A percentile compares a stretch with the other conserved stretches of the same genome.
Evolutionary conservation across 2,888 invertebrate genomes (phyloP).

Genomic region (Meloe dianella): DNA sequence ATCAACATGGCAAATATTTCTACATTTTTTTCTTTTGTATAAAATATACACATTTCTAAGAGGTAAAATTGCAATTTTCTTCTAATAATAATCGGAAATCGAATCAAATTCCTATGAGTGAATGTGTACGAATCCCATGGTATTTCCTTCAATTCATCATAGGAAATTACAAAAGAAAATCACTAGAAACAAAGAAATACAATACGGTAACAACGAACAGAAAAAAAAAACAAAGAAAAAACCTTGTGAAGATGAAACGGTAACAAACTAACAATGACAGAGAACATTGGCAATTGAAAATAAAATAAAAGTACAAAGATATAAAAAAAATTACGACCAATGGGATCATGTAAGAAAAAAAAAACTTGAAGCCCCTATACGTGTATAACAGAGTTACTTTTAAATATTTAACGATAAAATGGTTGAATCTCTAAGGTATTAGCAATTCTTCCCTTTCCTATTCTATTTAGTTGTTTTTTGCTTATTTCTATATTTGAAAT

Average conservation of each 20-base stretch:
- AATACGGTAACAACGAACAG: neutral
- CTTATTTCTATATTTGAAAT: neutral
- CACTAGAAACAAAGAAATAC: slow-evolving; percentile 8
- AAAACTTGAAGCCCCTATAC: neutral
- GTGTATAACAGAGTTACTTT: neutral
- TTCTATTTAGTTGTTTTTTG: neutral
- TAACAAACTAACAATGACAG: neutral
- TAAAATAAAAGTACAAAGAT: neutral
- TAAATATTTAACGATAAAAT: slow-evolving; percentile 6
- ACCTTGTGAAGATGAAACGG: neutral
- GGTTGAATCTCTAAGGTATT: slow-evolving; percentile 1
- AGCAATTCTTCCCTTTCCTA: neutral
- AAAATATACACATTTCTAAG: neutral
- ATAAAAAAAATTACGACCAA: neutral
- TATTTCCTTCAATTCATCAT: slow-evolving; percentile 1
- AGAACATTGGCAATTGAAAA: neutral
- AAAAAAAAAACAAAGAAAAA: neutral
- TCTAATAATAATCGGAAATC: neutral
- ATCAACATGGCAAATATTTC: neutral
- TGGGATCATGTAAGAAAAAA: neutral
- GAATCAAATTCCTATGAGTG: slow-evolving; percentile 8
- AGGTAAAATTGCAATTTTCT: neutral
- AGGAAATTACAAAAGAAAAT: neutral
- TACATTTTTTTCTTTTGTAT: neutral
- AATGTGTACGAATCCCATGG: neutral